Evolutionary conservation across 2,113 vertebrate species (phyloP), one percentile per base, ranked within the genome.

Genomic region (Seriola rivoliana): DNA sequence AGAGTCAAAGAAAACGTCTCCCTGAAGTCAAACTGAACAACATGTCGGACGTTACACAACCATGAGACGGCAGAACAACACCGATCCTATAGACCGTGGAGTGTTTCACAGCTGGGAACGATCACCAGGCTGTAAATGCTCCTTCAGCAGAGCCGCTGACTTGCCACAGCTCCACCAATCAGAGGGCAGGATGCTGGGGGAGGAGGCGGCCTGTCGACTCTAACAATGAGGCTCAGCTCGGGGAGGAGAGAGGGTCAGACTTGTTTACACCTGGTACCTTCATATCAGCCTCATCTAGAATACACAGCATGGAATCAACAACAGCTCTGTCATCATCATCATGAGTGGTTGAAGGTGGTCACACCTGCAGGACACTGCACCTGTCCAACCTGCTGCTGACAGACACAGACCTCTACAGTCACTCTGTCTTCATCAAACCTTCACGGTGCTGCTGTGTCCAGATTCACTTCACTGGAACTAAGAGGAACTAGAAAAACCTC

Each of bases 141-240:
- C 25, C 69, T 36, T 2, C 59, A 46, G 2, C 60, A 67, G 52
- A 23, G 52, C 52, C 21, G 10, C 52, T 55, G 52, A 5, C n/a
- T 44, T 21, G 3, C 8, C 63, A 21, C 54, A 44, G 70, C 67
- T 74, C 75, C 50, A 66, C 81, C 81, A 81, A 81, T 81, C 69
- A 75, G 74, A 78, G 16, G 1, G 3, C 57, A 9, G 65, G 42
- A 29, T 0, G 25, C 25, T 0, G 36, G 81, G 68, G 72, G 72
- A 76, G 72, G 68, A 55, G 75, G 46, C 13, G 32, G 29, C n/a
- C 2, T 7, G 23, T 29, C n/a, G 1, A 25, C 21, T 23, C 19
- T 7, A 44, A 65, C 19, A 6, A 3, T 3, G 38, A 44, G 63
- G 63, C n/a, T 44, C 63, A 0, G 38, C 21, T 65, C 16, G 6